Evolutionary conservation across 2,888 invertebrate species (phyloP), one percentile per base, ranked within the genome.

Genomic region (Liopterus haemorrhoidalis): DNA sequence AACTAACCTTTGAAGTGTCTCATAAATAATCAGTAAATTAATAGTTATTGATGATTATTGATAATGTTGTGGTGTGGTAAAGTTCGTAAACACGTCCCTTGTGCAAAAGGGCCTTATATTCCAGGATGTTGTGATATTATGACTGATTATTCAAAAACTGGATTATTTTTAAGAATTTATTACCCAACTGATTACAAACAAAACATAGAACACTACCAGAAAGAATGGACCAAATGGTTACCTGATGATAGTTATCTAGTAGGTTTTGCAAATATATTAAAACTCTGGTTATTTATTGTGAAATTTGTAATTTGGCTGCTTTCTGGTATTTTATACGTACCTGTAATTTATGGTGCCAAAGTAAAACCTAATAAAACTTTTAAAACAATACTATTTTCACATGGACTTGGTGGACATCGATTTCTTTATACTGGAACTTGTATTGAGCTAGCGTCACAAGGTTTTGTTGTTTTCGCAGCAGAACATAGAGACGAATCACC

Each of bases 301-400:
- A 60, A 61, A 46, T 41, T 64, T 2, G 49, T 62, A 4, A 52
- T 63, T 37, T 66, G 66, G 65, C 61, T 63, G 36, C 51, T 55
- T 56, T 54, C 60, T 51, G 64, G 68, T 64, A 59, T 53, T 16
- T 6, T 28, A 14, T 66, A 70, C 45, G 70, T 76, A 31, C 79
- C 79, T 1, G 73, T 70, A 1, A 53, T 74, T 25, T 74, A 73
- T 53, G 62, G 72, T 45, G 70, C 67, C 22, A 68, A 69, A 47
- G 68, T 70, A n/a, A 59, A 56, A 48, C 56, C 56, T 2, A 57
- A 57, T 9, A 48, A 59, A 30, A 63, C 64, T 54, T 50, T 76
- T 45, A 80, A 79, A 27, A 72, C 79, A 14, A 59, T 81, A 20
- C 63, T 82, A 18, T 73, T 81, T 55, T 81, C 81, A 1, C 82